Conservation (phyloP, 2,113 vertebrate species). For the Hemichromis elongatus region DNA sequence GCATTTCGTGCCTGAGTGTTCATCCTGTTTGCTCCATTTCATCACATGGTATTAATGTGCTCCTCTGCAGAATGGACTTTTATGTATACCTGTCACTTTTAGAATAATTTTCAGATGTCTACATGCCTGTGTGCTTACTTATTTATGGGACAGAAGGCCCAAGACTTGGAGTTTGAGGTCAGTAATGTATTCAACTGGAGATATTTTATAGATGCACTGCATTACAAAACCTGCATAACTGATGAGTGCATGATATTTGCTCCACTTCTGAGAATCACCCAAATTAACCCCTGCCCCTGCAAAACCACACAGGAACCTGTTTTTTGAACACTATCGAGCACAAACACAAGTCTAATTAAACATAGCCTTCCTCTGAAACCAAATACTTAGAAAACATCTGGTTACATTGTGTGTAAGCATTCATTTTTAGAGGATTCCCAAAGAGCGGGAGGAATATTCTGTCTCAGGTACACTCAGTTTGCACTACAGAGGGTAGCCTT, state of each 20-base stretch:
- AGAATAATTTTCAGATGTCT: background rate
- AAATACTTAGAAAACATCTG: background rate
- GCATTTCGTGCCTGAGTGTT: background rate
- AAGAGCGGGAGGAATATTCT: background rate
- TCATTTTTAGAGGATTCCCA: background rate
- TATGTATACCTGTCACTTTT: background rate
- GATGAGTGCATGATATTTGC: conserved; percentile 6
- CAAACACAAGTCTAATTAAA: background rate
- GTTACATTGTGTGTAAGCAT: no score
- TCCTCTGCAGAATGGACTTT: background rate
- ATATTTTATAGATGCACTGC: conserved; percentile 38
- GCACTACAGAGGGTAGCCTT: background rate
- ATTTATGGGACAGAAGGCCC: background rate
- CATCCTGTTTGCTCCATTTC: background rate
- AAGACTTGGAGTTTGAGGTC: background rate
- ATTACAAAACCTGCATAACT: conserved; percentile 37
- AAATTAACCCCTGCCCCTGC: conserved; percentile 30
- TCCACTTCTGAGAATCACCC: conserved; percentile 21
- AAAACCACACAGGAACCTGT: conserved; percentile 45
- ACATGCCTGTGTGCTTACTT: background rate
- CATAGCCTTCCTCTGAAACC: background rate
- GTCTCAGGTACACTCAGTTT: background rate
- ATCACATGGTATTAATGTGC: background rate
- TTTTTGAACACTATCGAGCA: background rate
- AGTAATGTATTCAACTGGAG: background rate